Evolutionary conservation across 53 echinoderm and acorn worm species (phyloP), one percentile per base, ranked within the genome.

Genomic region (Henricia sp.): DNA sequence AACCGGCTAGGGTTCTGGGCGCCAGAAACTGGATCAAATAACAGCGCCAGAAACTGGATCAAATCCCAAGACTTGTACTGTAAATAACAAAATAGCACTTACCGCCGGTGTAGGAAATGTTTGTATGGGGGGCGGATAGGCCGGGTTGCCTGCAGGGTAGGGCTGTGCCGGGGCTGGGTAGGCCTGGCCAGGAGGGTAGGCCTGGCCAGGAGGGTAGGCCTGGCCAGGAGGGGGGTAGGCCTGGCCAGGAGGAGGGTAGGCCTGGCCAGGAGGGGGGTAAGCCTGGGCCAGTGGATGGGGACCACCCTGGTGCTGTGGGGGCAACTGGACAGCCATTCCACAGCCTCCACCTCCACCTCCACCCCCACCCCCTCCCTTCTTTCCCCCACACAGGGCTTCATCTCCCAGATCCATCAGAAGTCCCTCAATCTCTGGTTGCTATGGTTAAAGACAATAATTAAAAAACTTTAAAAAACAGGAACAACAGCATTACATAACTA

Each of bases 351-450:
- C n/a, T n/a, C n/a, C n/a, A n/a, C n/a, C n/a, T 5, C 89, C 89
- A 25, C 90, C 89, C 1, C 94, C 88, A 4, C 95, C 95, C 5
- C 86, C 71, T n/a, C 88, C 72, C 40, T 70, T 60, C 39, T 53
- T 72, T 33, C 70, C 56, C 16, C 77, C 84, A 16, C 72, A 66
- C 32, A 36, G 21, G 11, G 20, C 54, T 48, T 56, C 68, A 24
- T 88, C 95, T 57, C 88, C 91, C 24, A 87, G 54, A 27, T 92
- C 88, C 29, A 94, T 53, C 26, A 96, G 84, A 12, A 96, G 68
- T 20, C 86, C 72, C 51, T 96, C 97, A n/a, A 88, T 83, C 56
- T 88, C 91, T 21, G 58, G 78, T n/a, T 62, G 78, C 88, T 87
- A n/a, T n/a, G n/a, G n/a, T n/a, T n/a, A n/a, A n/a, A n/a, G n/a